Evolutionary conservation across 2,888 invertebrate species (phyloP), one percentile per base, ranked within the genome.

Genomic region (Cephus runcator): DNA sequence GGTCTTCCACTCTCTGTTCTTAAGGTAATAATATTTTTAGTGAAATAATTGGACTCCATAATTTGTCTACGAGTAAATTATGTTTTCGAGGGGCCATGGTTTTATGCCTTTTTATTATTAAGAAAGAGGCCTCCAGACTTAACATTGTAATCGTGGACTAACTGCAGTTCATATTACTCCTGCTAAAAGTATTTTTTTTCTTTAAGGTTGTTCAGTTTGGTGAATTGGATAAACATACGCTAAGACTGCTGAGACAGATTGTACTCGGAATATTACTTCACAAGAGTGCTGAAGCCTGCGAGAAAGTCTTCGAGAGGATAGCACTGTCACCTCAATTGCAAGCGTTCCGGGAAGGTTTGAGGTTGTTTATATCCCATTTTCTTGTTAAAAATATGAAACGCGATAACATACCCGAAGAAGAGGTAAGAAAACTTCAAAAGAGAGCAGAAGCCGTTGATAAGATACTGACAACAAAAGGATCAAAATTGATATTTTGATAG

Each of bases 311-410:
- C 91, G 93, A 94, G 76, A 93, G 96, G 79, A 94, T 98, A 76
- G 93, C 96, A 0, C 93, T 94, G 77, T 94, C 96, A 0, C 93
- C 95, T 0, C 96, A 97, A 89, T 92, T 98, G 12, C 95, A 95
- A 87, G 93, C 95, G 87, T 96, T 98, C 84, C 94, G 96, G 77
- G 97, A 98, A 89, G 96, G 97, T 83, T 92, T 98, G 4, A 93
- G 96, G 73, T 92, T 98, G 12, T 98, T 98, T 88, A 95, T 98
- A 88, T 96, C 95, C 88, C 97, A 98, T 91, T 98, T 98, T 86
- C 91, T 98, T 34, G 88, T 97, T 3, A 95, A 94, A 85, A 94
- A 95, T 85, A 92, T 94, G 4, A 93, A 93, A 4, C 90, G 90
- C 11, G 88, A 83, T 74, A 69, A 81, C 9, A 80, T 92, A 71